Evolutionary conservation across 2,797 vertebrate genomes (phyloP).

Genomic region (Sebastes kiyomatsui): DNA sequence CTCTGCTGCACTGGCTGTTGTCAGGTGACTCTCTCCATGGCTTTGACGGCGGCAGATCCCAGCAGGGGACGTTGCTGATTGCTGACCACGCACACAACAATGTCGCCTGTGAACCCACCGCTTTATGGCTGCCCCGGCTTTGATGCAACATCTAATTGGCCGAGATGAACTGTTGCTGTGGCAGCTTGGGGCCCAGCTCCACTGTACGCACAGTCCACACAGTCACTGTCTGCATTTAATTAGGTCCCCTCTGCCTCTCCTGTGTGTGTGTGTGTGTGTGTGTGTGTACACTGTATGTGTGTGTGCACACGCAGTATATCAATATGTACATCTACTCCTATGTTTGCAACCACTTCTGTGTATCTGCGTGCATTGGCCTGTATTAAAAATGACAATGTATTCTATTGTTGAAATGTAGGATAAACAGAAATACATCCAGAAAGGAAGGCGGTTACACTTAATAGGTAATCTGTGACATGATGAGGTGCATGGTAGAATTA

Average conservation of each 20-base stretch:
- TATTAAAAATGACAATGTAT: conserved; percentile 2
- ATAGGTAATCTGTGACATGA: conserved; percentile 14
- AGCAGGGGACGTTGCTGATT: conserved; percentile 80
- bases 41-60: conserved; percentile 70
- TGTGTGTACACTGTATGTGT: neutral
- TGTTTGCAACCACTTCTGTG: conserved; percentile 10
- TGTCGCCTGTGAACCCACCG: conserved; percentile 76
- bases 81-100: conserved; percentile 82
- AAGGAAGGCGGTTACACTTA: neutral
- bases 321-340: conserved; percentile 37
- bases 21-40: conserved; percentile 78
- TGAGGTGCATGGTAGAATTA: conserved; percentile 32
- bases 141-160: conserved; percentile 83
- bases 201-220: conserved; percentile 66
- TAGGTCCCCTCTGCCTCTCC: conserved; percentile 71
- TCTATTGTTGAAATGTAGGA: neutral
- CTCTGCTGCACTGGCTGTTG: conserved; percentile 63
- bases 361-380: conserved; percentile 1
- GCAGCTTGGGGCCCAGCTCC: conserved; percentile 72
- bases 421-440: neutral
- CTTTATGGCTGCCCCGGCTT: conserved; percentile 73
- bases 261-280: conserved; percentile 21
- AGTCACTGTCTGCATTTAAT: conserved; percentile 75
- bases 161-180: conserved; percentile 80
- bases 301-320: conserved; percentile 15